A percentile compares a stretch with the other conserved stretches of the same genome.
phyloP scores from a whole-genome alignment of 2,797 vertebrate species.

The Telmatherina bonti region DNA sequence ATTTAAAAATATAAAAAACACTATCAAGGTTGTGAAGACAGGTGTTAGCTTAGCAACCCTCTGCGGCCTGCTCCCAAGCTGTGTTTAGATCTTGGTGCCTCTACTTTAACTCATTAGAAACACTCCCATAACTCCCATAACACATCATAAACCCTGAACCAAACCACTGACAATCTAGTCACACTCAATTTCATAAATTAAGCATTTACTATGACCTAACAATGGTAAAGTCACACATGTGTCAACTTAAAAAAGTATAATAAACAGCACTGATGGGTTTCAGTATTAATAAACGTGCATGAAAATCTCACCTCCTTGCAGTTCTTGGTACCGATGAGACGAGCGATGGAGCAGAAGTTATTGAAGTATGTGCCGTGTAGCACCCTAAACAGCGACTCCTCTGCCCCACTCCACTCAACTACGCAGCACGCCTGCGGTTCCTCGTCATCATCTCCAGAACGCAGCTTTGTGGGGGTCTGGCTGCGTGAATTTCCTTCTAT shows the following conservation, averaged over 20 bases:
- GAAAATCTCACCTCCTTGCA: slow-evolving; percentile 90
- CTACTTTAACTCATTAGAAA: background rate
- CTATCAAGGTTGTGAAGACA: background rate
- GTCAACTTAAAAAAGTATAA: background rate
- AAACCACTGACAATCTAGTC: background rate
- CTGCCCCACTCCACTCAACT: slow-evolving; percentile 93
- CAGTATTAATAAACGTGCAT: background rate
- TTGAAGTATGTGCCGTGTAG: slow-evolving; percentile 98
- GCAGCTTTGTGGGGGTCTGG: slow-evolving; percentile 94
- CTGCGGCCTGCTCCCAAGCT: background rate
- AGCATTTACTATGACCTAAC: background rate
- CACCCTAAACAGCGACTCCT: slow-evolving; percentile 96
- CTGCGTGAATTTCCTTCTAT: slow-evolving; percentile 95
- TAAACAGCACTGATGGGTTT: background rate
- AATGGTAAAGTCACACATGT: background rate
- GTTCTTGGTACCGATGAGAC: slow-evolving; percentile 94
- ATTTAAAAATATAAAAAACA: background rate
- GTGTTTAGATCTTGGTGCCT: background rate
- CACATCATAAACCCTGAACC: slow-evolving; percentile 6
- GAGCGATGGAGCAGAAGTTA: slow-evolving; percentile 98
- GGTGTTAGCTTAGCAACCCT: background rate
- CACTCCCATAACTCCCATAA: background rate
- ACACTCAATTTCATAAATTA: background rate
- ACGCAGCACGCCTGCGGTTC: slow-evolving; percentile 78
- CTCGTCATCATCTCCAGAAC: slow-evolving; percentile 80